Base-by-base conservation (phyloP, 2,113 vertebrate genomes). In the Ophthalmolycus amberensis region DNA sequence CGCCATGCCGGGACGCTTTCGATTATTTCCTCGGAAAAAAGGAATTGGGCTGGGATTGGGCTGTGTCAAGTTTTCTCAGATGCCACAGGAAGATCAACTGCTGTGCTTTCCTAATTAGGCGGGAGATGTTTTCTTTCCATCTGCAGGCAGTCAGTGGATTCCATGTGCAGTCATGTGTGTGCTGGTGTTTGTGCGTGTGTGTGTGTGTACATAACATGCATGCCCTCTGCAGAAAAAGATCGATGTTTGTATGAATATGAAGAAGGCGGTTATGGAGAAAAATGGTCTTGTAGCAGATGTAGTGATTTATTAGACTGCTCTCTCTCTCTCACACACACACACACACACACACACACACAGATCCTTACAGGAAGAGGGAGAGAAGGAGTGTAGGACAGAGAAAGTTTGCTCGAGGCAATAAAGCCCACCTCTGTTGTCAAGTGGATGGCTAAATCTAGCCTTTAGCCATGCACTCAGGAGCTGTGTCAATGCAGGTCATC, bases 171-270 rank as follows among this genome's bases (percentile, higher is more conserved):
- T n/a, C 40, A 9, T 59, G 66, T 85, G 78, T 78, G 77, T n/a
- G 74, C 40, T 29, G 50, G 1, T 67, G 75, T 86, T 42, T 86
- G 38, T 50, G 59, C 34, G 77, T 22, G 76, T 37, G 25, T 60
- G 60, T 65, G 58, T 50, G 75, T 15, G 60, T 4, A 11, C 1
- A 38, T 80, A 77, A 85, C 77, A 85, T 27, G 50, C 71, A 25
- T 79, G 85, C 67, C 85, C 89, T 89, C 84, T 84, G 84, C 81
- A 77, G 79, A 25, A 67, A 74, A 15, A 70, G 80, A 91, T 91
- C 87, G 66, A 92, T 91, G 89, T 70, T 52, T 82, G 77, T 79
- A 88, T 89, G 84, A 91, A 89, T 90, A 89, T 89, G 82, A 85
- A 88, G 84, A 68, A 66, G 59, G 80, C 1, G 64, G 71, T 86